A percentile compares a stretch with the other conserved stretches of the same genome.
Evolutionary conservation across 2,888 invertebrate genomes (phyloP).

Genomic region (Epinotia bilunana): DNA sequence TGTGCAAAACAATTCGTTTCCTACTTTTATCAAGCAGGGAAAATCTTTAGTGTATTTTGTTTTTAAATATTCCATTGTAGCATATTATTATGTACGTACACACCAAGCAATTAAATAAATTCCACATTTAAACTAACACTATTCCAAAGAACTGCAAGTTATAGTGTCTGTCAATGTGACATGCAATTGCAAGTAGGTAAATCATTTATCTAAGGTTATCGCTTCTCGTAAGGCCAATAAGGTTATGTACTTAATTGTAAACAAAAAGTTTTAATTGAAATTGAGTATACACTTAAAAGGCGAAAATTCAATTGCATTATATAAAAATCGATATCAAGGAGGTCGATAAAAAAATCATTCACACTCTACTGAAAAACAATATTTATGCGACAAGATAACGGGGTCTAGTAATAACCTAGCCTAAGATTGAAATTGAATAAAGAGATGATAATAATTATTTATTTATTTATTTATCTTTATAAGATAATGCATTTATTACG

Average conservation of each 20-base stretch:
- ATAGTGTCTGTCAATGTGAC: conserved; percentile 17
- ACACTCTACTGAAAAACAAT: conserved; percentile 7
- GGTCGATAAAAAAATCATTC: conserved; percentile 12
- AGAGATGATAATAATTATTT: too few relatives aligned
- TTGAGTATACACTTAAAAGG: conserved; percentile 15
- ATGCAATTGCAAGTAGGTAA: conserved; percentile 20
- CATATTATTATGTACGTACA: conserved; percentile 10
- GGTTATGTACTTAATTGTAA: conserved; percentile 1
- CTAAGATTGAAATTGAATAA: too few relatives aligned
- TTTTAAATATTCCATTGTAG: conserved; percentile 11
- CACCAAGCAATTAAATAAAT: conserved; percentile 13
- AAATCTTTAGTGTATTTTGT: conserved; percentile 10
- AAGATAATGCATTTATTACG: too few relatives aligned
- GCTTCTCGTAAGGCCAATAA: conserved; percentile 4
- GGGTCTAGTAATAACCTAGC: neutral
- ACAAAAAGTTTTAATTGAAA: conserved; percentile 11
- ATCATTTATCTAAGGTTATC: neutral
- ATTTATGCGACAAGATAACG: neutral
- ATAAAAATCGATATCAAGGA: conserved; percentile 14
- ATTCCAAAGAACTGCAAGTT: conserved; percentile 9
- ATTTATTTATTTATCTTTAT: too few relatives aligned
- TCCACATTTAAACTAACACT: conserved; percentile 14
- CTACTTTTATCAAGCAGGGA: conserved; percentile 3
- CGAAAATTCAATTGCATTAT: conserved; percentile 26
- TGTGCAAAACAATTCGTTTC: conserved; percentile 9